phyloP scores from a whole-genome alignment of 2,888 invertebrate genomes.

The Brenthis ino region DNA sequence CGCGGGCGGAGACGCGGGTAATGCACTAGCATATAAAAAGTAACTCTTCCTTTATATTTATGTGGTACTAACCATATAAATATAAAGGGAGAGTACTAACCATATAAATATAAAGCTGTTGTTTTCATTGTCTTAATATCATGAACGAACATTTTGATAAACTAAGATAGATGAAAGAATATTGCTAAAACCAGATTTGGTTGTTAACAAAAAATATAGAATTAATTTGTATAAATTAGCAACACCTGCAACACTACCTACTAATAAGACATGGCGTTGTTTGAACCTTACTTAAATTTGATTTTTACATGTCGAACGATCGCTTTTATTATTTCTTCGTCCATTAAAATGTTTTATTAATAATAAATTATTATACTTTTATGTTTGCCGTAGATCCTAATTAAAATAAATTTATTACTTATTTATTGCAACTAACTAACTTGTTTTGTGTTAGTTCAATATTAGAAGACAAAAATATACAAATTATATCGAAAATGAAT shows the following conservation, averaged over 20 bases:
- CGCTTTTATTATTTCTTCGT: conserved; percentile 8
- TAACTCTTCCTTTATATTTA: too few relatives aligned
- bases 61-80: too few relatives aligned
- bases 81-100: too few relatives aligned
- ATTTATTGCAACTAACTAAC: too few relatives aligned
- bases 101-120: too few relatives aligned
- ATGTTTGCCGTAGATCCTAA: conserved; percentile 7
- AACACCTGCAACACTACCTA: conserved; percentile 56
- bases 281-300: conserved; percentile 20
- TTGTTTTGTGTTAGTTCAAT: too few relatives aligned
- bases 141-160: conserved; percentile 28
- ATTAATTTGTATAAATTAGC: conserved; percentile 62
- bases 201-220: conserved; percentile 40
- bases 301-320: conserved; percentile 14
- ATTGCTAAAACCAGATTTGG: conserved; percentile 36
- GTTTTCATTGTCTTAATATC: conserved; percentile 25
- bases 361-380: not conserved
- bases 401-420: not conserved
- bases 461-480: too few relatives aligned
- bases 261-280: conserved; percentile 48
- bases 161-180: conserved; percentile 34
- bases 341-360: too few relatives aligned
- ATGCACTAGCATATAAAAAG: too few relatives aligned
- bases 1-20: too few relatives aligned
- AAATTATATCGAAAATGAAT: too few relatives aligned